These are phyloP conservation scores for Onychostruthus taczanowskii DNA, from an alignment of 2,113 vertebrate genomes.

Conservation along the genomic window DNA sequence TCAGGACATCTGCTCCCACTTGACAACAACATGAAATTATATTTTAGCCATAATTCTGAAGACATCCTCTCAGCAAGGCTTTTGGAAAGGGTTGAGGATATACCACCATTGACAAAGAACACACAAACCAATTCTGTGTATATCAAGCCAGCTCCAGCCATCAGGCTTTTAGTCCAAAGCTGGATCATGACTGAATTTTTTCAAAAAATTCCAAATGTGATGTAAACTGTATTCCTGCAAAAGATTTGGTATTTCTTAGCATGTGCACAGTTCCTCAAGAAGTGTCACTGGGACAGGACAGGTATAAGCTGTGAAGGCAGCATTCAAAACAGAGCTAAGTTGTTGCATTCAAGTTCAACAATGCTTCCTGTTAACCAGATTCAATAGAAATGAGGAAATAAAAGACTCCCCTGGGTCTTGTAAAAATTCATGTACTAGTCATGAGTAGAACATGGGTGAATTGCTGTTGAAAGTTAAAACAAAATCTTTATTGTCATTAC, in stretches of 20 bases:
- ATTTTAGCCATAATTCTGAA: neutral
- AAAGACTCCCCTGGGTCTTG: neutral
- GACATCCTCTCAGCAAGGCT: neutral
- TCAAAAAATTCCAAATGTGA: neutral
- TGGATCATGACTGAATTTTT: neutral
- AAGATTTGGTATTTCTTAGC: neutral
- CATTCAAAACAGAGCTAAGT: neutral
- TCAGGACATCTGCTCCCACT: neutral
- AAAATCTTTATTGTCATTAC: neutral
- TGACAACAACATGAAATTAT: neutral
- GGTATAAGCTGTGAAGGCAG: neutral
- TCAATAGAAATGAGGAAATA: neutral
- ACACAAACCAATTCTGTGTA: neutral
- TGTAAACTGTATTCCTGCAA: neutral
- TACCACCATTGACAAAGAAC: neutral
- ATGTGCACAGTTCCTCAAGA: neutral
- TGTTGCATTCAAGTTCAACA: neutral
- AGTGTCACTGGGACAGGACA: neutral
- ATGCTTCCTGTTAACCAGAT: neutral
- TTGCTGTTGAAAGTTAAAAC: neutral
- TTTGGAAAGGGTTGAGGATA: neutral
- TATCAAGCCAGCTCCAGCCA: neutral
- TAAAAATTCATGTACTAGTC: neutral
- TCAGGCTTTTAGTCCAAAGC: neutral
- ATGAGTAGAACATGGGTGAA: neutral